Conservation (phyloP, 2,113 vertebrate genomes). For the Rana temporaria region DNA sequence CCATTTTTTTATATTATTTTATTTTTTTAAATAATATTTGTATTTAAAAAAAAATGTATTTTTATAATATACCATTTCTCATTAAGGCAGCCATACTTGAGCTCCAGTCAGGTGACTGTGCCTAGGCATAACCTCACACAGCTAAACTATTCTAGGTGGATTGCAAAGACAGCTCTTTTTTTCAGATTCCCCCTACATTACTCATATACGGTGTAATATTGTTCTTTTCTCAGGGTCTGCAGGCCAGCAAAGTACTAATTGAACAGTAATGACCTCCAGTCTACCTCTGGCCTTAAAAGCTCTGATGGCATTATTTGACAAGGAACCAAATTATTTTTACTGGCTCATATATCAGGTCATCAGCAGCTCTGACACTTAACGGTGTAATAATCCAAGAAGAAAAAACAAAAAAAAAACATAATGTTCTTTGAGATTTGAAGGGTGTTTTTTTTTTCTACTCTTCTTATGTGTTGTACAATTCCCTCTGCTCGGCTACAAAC, state of each 20-base stretch:
- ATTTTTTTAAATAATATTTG: no score
- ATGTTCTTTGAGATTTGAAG: background rate
- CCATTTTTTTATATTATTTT: no score
- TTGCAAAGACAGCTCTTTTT: no score
- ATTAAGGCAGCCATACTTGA: no score
- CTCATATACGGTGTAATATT: background rate
- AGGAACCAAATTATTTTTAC: conserved; percentile 13
- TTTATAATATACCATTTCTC: no score
- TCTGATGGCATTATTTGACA: conserved; percentile 10
- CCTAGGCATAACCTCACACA: no score
- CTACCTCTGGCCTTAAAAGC: conserved; percentile 11
- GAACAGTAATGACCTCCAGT: conserved; percentile 14
- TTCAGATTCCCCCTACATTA: background rate
- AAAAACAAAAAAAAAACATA: background rate
- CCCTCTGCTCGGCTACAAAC: background rate
- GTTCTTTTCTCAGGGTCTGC: background rate
- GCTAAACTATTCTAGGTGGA: no score
- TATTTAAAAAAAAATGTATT: no score
- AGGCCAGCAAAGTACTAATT: conserved; percentile 19
- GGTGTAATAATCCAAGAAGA: background rate
- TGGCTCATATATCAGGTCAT: conserved; percentile 16
- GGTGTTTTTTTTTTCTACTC: background rate
- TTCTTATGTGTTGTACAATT: background rate
- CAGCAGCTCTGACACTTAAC: conserved; percentile 5
- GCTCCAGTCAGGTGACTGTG: no score